Evolutionary conservation across 2,888 invertebrate genomes (phyloP).

Genomic region (Toxonevra muliebris): DNA sequence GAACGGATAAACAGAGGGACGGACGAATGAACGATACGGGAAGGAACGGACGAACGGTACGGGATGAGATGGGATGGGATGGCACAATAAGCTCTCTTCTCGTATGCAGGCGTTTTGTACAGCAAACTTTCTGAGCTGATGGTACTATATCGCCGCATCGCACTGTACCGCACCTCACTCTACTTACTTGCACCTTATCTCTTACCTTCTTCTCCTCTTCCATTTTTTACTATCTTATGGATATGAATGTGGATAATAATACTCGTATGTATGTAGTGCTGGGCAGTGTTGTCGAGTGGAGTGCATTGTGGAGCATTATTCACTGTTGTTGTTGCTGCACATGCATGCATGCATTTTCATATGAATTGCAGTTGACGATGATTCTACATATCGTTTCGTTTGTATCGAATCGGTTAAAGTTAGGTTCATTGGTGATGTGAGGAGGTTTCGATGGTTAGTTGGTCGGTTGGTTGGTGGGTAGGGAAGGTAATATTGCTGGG

Average conservation of each 20-base stretch:
- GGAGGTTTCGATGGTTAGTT: neutral
- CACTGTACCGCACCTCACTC: constrained; percentile 13
- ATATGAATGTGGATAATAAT: neutral
- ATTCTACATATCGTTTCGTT: neutral
- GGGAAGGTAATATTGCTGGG: neutral
- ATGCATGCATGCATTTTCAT: neutral
- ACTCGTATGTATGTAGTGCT: neutral
- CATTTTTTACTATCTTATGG: neutral
- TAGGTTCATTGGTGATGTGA: neutral
- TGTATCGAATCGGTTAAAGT: constrained; percentile 9
- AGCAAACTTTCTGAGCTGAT: constrained; percentile 6
- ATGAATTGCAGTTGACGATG: neutral
- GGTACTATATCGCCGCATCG: constrained; percentile 16
- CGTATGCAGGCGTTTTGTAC: too few species aligned
- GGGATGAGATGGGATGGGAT: neutral
- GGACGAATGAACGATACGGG: too few species aligned
- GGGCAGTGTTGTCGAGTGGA: neutral
- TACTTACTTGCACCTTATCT: constrained; percentile 11
- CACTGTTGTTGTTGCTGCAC: neutral
- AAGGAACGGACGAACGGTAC: neutral
- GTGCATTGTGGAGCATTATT: too few species aligned
- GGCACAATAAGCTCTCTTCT: too few species aligned
- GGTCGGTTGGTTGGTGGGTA: neutral
- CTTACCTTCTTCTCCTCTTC: constrained; percentile 10
- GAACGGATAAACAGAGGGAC: too few species aligned